Evolutionary conservation across 1,140 invertebrate species (phyloP).

Genomic region (Tetragnatha versicolor): DNA sequence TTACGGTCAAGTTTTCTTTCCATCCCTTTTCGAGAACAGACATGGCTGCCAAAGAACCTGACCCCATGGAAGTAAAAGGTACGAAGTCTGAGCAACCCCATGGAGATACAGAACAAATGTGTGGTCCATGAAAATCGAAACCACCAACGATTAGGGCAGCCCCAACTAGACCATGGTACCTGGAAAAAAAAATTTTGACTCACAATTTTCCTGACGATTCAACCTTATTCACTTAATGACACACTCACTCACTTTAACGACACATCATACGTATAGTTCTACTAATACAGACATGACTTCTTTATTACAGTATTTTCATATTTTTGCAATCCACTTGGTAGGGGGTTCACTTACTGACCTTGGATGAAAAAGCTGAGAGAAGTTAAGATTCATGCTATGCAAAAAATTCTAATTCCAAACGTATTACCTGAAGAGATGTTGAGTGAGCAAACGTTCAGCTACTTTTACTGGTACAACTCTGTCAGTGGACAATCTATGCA

Average conservation of each 20-base stretch:
- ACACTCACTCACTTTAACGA: too few relatives aligned
- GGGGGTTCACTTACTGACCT: too few relatives aligned
- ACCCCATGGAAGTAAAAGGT: constrained; percentile 95
- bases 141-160: constrained; percentile 95
- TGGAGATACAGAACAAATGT: constrained; percentile 90
- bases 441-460: background rate
- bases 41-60: constrained; percentile 96
- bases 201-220: too few relatives aligned
- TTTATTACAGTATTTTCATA: too few relatives aligned
- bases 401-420: too few relatives aligned
- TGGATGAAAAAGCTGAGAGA: too few relatives aligned
- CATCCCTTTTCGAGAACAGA: constrained; percentile 91
- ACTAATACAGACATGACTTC: too few relatives aligned
- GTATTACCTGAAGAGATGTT: constrained; percentile 25
- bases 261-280: too few relatives aligned
- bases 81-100: constrained; percentile 92
- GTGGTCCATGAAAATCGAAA: constrained; percentile 83
- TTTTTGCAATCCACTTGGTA: too few relatives aligned
- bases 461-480: constrained; percentile 9
- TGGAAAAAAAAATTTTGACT: too few relatives aligned
- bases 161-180: constrained; percentile 85
- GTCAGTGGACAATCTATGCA: constrained; percentile 27
- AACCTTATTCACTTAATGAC: too few relatives aligned
- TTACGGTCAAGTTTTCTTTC: constrained; percentile 76
- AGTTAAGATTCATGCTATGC: too few relatives aligned